Evolutionary conservation across 2,797 vertebrate genomes (phyloP), one percentile per base, ranked within the genome.

Genomic region (Balearica regulorum): DNA sequence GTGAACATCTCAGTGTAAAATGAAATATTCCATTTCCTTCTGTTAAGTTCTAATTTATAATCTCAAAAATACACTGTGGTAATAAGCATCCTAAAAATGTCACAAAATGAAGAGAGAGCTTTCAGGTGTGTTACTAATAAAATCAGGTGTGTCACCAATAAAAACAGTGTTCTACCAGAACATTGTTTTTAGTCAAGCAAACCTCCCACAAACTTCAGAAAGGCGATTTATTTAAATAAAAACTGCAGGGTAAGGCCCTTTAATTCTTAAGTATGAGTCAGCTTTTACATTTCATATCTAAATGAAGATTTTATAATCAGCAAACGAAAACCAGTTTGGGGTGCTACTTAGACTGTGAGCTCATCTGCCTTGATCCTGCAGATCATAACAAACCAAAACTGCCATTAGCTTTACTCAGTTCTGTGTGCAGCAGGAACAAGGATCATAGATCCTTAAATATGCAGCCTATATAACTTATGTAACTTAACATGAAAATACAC

Each of bases 211-310:
- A 83, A 96, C 92, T 97, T 93, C 49, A 87, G 72, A 76, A 78
- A 85, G 51, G 35, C n/a, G 80, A 54, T 78, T 75, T 77, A 71
- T 90, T 92, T 51, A 75, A 83, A 64, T 53, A 57, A 94, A 82
- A 91, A 68, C 58, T 58, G 71, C 64, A 81, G 29, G 29, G 26
- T 48, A 89, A 90, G 89, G 93, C 65, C 58, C 57, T 91, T 93
- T 69, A 83, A 83, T 87, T 91, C 71, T 91, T 87, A 96, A 83
- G 46, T 93, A 94, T 96, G 95, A 97, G 95, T 97, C 96, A 96
- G 96, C 95, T 95, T 95, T 96, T 96, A 58, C 35, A 57, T 81
- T 93, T 78, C 62, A 29, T 39, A 78, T 85, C 72, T 83, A 93
- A 91, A 86, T 12, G 35, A 85, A 81, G 65, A 80, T 77, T 92